Evolutionary conservation across 2,888 invertebrate species (phyloP), one percentile per base, ranked within the genome.

Genomic region (Perizoma affinitatum): DNA sequence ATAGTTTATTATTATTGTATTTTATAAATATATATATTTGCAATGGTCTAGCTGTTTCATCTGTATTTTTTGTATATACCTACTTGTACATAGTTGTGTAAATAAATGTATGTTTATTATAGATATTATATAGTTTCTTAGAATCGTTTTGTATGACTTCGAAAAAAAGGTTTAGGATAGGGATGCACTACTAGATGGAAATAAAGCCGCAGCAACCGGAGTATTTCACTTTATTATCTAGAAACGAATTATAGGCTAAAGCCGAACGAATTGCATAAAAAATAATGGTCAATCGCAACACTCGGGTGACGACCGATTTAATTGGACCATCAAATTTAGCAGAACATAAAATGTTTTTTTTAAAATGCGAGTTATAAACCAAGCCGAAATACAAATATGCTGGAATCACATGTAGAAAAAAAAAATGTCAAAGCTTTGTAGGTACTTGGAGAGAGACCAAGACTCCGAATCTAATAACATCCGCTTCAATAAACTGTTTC

Each of bases 341-440:
- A 48, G 51, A 56, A 48, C 56, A 57, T 61, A 61, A 61, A 56
- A 56, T 56, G 56, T 4, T 53, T 34, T 52, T 61, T 55, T 44
- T 56, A 61, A 46, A 53, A 44, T 42, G 22, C 33, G 42, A n/a
- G 36, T 54, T 42, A 53, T 46, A 57, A 45, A 41, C 49, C n/a
- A 45, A 50, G 49, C 33, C 45, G 9, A 10, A 49, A 44, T 43
- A 34, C 44, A 56, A 54, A 42, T 54, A 47, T 11, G 34, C 42
- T 48, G 48, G 52, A 47, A 58, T 62, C 46, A 58, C 54, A 54
- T 43, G 53, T 34, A 41, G 41, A 58, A 58, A 46, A 53, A 54
- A 36, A 6, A 50, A 62, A 51, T 50, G 34, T 47, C 42, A 35
- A 45, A 43, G 50, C 49, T 54, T 45, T 44, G 22, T 22, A 22